Base-by-base conservation (phyloP, 2,113 vertebrate genomes). In the Myotis lucifugus region DNA sequence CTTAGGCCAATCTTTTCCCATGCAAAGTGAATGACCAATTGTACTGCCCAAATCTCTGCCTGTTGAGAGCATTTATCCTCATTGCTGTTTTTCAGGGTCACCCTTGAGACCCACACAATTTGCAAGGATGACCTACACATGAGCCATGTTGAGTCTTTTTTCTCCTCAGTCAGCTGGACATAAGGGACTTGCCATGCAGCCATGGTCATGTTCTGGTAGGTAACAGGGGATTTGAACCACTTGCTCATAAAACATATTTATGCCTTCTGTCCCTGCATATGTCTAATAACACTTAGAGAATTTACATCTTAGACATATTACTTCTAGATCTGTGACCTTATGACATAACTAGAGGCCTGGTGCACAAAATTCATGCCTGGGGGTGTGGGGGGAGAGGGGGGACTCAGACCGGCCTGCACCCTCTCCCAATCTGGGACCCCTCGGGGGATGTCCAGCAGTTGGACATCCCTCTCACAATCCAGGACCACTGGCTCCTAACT, bases 1-100 rank as follows among this genome's bases (percentile, higher is more conserved):
- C n/a, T 70, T 90, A 42, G 84, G 40, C 52, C 32, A 50, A 18
- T 78, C 46, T 85, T 94, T 77, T 70, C 34, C 59, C 34, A 85
- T 29, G 6, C 32, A 54, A 46, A 79, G 34, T 91, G 29, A 32
- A 42, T 19, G 23, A 70, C 32, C 18, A 85, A 32, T 34, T 25
- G 25, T 18, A 29, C 7, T 90, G n/a, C 19, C 34, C 23, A 50
- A 66, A 64, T 29, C n/a, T 42, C 42, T 52, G 64, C 42, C 79
- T 86, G 32, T 34, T 54, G 29, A 81, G 46, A 73, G 19, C 12
- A 42, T 72, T 69, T 90, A 4, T 2, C 17, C 54, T 40, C 6
- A 77, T 5, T 61, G 13, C 1, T 34, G 32, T 19, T 34, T 61
- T 50, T 90, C 40, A 72, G 52, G 18, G 11, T 37, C 13, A 52